Evolutionary conservation across 2,888 invertebrate genomes (phyloP), one percentile per base, ranked within the genome.

Genomic region (Polydesmus complanatus): DNA sequence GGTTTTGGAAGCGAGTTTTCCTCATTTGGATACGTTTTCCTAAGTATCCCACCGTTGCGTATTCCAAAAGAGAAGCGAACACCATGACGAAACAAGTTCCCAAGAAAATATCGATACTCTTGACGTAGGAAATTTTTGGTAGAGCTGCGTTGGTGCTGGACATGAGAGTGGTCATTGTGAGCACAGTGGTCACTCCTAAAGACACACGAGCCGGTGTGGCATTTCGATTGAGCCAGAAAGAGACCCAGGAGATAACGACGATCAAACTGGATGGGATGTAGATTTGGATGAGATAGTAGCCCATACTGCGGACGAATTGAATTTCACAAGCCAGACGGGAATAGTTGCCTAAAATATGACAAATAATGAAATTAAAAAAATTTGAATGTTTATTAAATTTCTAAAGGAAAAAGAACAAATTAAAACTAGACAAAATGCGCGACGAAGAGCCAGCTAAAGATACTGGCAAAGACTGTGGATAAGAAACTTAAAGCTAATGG

Each of bases 31-130:
- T 91, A 77, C 93, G 82, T 79, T 95, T 95, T 68, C 92, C 93
- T 88, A 95, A 90, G 78, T 96, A 96, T 68, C 94, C 94, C 69
- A 96, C 96, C 67, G 94, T 91, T 67, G 96, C 95, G 78, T 95
- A 96, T 80, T 96, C 96, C 79, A 96, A 80, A 73, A 96, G 81
- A 77, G 93, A 93, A 71, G 94, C 94, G 81, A 95, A 95, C 74
- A 95, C 95, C 94, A 95, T 95, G 75, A 95, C 91, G 88, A 95
- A 95, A 80, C 93, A 94, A 72, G 93, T 94, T 72, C 93, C 93
- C 78, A 94, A 80, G 78, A 93, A 95, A 70, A 95, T 92, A 78
- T 95, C 95, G 77, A 95, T 95, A 70, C 91, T 91, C 78, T 95
- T 95, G 77, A 95, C 92, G 79, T 95, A 95, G 67, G 93, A 93